phyloP scores from a whole-genome alignment of 2,888 invertebrate genomes.

The Chydorus sphaericus region DNA sequence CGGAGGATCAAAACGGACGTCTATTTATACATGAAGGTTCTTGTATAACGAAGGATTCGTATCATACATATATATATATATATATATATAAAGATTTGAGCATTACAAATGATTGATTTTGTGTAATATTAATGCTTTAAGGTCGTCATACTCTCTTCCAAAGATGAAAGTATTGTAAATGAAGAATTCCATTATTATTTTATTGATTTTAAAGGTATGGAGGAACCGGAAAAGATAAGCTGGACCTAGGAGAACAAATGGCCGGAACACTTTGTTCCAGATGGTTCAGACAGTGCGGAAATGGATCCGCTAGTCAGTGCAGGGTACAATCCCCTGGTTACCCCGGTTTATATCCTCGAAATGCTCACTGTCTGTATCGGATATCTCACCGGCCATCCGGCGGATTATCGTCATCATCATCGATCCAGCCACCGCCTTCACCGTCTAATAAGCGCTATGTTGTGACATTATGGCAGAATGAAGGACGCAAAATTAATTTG shows the following conservation, averaged over 20 bases:
- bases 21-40: too few relatives aligned
- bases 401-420: too few relatives aligned
- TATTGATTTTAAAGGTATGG: slow-evolving; percentile 10
- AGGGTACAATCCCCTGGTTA: slow-evolving; percentile 78
- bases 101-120: too few relatives aligned
- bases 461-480: slow-evolving; percentile 49
- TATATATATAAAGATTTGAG: too few relatives aligned
- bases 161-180: neutral
- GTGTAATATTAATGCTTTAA: slow-evolving; percentile 28
- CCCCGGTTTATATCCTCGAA: slow-evolving; percentile 75
- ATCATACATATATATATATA: too few relatives aligned
- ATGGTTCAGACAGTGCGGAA: slow-evolving; percentile 47
- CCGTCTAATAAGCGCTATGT: slow-evolving; percentile 55
- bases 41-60: too few relatives aligned
- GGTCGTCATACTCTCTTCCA: neutral
- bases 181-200: too few relatives aligned
- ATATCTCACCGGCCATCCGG: slow-evolving; percentile 36
- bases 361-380: slow-evolving; percentile 66
- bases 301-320: slow-evolving; percentile 53
- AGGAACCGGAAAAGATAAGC: slow-evolving; percentile 33
- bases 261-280: slow-evolving; percentile 66
- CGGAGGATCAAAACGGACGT: too few relatives aligned
- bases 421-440: too few relatives aligned
- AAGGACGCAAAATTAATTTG: slow-evolving; percentile 25
- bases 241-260: slow-evolving; percentile 59